These are phyloP conservation scores for Cyanistes caeruleus DNA, from an alignment of 2,113 vertebrate genomes.

Conservation along the genomic window DNA sequence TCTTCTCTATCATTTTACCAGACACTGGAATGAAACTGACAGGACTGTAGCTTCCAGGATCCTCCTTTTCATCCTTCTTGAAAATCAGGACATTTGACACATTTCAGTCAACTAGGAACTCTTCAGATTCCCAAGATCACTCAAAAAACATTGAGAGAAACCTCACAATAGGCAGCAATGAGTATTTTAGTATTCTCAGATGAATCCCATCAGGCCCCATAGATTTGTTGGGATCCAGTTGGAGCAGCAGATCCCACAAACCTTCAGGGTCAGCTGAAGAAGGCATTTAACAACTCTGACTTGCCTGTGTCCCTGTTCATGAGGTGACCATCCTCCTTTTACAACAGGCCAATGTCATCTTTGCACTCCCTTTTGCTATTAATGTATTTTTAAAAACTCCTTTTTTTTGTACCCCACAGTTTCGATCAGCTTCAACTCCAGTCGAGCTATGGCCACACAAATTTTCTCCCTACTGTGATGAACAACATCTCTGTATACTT, in stretches of 20 bases:
- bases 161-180: background rate
- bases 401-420: background rate
- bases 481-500: background rate
- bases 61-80: background rate
- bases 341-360: background rate
- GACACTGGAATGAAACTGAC: background rate
- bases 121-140: background rate
- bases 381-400: background rate
- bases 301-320: background rate
- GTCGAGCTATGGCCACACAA: background rate
- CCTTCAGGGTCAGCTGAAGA: background rate
- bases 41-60: background rate
- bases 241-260: background rate
- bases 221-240: background rate
- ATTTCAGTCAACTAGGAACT: background rate
- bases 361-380: background rate
- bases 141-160: background rate
- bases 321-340: background rate
- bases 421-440: background rate
- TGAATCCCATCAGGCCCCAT: background rate
- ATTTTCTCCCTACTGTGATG: background rate
- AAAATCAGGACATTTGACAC: accelerated
- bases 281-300: background rate
- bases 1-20: background rate
- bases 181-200: background rate